Evolutionary conservation across 2,113 vertebrate species (phyloP).

Genomic region (Xenopus laevis): DNA sequence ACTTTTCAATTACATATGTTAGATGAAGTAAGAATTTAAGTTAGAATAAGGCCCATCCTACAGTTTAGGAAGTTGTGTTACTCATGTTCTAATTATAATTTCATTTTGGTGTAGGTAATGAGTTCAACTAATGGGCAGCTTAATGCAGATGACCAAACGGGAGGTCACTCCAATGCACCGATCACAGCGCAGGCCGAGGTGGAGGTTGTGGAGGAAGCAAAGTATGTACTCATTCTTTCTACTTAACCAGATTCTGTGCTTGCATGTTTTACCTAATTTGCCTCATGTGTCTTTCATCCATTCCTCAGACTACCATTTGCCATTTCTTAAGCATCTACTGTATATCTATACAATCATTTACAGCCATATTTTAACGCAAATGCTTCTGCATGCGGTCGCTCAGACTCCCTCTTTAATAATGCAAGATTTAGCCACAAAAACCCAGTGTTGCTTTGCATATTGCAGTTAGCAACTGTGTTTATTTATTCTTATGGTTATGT

Average conservation of each 20-base stretch:
- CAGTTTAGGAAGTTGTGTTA: no score
- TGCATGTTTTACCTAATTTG: conserved; percentile 24
- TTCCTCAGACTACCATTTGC: conserved; percentile 41
- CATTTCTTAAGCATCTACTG: conserved; percentile 48
- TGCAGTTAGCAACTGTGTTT: no score
- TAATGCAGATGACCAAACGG: conserved; percentile 86
- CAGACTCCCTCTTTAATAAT: no score
- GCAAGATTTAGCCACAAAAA: no score
- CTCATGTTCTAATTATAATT: no score
- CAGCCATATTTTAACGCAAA: conserved; percentile 60
- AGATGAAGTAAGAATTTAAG: no score
- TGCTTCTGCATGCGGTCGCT: conserved; percentile 49
- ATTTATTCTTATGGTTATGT: no score
- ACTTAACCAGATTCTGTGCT: conserved; percentile 27
- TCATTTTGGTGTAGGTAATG: conserved; percentile 80
- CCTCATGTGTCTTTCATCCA: conserved; percentile 25
- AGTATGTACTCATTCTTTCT: conserved; percentile 76
- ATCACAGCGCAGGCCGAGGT: conserved; percentile 91
- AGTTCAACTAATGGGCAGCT: conserved; percentile 97
- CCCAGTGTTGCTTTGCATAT: no score
- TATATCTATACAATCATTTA: conserved; percentile 58
- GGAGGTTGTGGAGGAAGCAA: conserved; percentile 96
- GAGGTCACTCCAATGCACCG: conserved; percentile 86
- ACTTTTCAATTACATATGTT: no score
- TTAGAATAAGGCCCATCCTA: no score